Base-by-base conservation (phyloP, 2,888 invertebrate species). In the Pseudococcus jackbeardsleyi region DNA sequence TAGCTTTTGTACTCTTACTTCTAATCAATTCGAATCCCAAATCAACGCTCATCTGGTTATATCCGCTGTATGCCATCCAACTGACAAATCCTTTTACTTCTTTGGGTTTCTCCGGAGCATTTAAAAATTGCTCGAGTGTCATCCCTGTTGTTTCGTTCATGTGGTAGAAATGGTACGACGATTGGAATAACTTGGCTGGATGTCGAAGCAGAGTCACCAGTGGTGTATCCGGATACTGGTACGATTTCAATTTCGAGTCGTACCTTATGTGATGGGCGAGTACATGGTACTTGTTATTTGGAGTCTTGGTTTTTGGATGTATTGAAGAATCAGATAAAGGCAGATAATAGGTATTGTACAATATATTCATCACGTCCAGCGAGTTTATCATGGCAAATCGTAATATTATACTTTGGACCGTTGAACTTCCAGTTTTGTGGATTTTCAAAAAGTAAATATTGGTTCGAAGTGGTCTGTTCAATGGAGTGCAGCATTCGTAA, bases 31-130 rank as follows among this genome's bases (percentile, higher is more conserved):
- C 39, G 22, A 90, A 82, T 22, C 90, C 90, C 15, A 90, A 89
- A 82, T 90, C 90, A 68, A 89, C 90, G 77, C 90, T 89, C 90
- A 90, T 90, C 88, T 90, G 90, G 82, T 90, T 90, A 22, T 89
- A 84, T 79, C 90, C 90, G 15, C 89, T 88, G 85, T 88, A 88
- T 3, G 54, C 48, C 19, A 39, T n/a, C 6, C 17, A 39, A n/a
- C 79, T 79, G 9, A 2, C n/a, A 33, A n/a, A 7, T 22, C 79
- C 26, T 4, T 17, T 5, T 42, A 42, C 1, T 15, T 8, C 2
- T 33, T 1, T 1, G 3, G 79, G 79, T 15, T 79, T 79, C 8
- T 17, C 17, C 8, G 79, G 42, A 1, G 79, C 42, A 4, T 79
- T 79, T 42, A 79, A 42, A 33, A 79, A 79, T n/a, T 42, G 79